A percentile compares a stretch with the other conserved stretches of the same genome.
These are phyloP conservation scores for Silvanus unidentatus DNA, from an alignment of 2,888 invertebrate species.

Conservation along the genomic window DNA sequence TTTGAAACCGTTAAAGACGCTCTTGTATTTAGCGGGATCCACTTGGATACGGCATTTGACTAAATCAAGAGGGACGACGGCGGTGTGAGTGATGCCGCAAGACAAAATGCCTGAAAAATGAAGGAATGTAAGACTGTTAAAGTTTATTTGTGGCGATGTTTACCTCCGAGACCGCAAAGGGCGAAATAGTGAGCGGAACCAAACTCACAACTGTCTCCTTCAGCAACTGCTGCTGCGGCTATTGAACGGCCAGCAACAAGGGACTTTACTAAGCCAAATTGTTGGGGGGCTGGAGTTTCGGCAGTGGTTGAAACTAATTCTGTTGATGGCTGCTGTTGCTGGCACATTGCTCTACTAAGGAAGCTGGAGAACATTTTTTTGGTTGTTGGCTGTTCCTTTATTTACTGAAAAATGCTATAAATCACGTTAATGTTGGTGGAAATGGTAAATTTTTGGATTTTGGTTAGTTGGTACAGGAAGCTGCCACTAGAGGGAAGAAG, in stretches of 20 bases:
- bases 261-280: constrained; percentile 36
- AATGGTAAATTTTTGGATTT: no score
- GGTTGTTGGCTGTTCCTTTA: constrained; percentile 3
- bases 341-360: constrained; percentile 33
- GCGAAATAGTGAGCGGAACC: constrained; percentile 87
- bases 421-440: no score
- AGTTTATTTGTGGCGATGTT: constrained; percentile 4
- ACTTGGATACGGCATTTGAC: constrained; percentile 95
- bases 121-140: background rate
- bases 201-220: constrained; percentile 66
- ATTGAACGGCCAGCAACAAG: constrained; percentile 41
- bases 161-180: constrained; percentile 88
- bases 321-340: constrained; percentile 16
- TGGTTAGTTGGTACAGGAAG: no score
- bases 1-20: constrained; percentile 77
- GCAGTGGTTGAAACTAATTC: constrained; percentile 17
- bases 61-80: constrained; percentile 91
- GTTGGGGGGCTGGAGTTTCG: constrained; percentile 13
- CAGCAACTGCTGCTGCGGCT: constrained; percentile 31
- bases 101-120: constrained; percentile 44
- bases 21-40: constrained; percentile 90
- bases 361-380: constrained; percentile 31
- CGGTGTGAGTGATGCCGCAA: constrained; percentile 87
- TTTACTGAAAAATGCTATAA: no score
- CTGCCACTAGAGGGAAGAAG: no score